Evolutionary conservation across 2,888 invertebrate genomes (phyloP).

Genomic region (Nymphalis c-album): DNA sequence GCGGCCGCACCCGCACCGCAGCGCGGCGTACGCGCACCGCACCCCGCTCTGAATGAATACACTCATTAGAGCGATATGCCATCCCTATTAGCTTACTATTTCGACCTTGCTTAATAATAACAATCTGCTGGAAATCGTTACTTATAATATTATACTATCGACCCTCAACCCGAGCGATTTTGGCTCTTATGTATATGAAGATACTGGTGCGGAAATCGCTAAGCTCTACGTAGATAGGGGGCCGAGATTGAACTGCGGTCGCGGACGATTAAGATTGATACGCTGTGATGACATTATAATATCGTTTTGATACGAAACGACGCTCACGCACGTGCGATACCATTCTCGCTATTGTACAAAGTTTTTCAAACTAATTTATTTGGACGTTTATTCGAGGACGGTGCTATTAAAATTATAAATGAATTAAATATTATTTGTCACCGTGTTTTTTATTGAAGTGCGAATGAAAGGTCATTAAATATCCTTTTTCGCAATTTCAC

Average conservation of each 20-base stretch:
- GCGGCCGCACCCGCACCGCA: constrained; percentile 1
- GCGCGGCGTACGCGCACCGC: constrained; percentile 33
- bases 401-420: constrained; percentile 22
- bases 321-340: constrained; percentile 45
- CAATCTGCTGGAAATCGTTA: constrained; percentile 36
- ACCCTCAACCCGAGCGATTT: background rate
- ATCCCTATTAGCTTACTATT: constrained; percentile 49
- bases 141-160: constrained; percentile 8
- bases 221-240: background rate
- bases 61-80: constrained; percentile 55
- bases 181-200: background rate
- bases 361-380: constrained; percentile 37
- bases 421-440: constrained; percentile 8
- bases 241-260: constrained; percentile 47
- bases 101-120: constrained; percentile 30
- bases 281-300: constrained; percentile 71
- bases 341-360: constrained; percentile 33
- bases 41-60: constrained; percentile 40
- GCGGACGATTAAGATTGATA: constrained; percentile 66
- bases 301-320: constrained; percentile 55
- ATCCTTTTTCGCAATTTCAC: too few relatives aligned
- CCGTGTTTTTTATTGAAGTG: background rate
- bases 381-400: constrained; percentile 37
- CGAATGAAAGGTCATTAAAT: too few relatives aligned
- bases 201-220: background rate